A percentile compares a stretch with the other conserved stretches of the same genome.
These are phyloP conservation scores for Orthosia gracilis DNA, from an alignment of 2,888 invertebrate genomes.

Conservation along the genomic window DNA sequence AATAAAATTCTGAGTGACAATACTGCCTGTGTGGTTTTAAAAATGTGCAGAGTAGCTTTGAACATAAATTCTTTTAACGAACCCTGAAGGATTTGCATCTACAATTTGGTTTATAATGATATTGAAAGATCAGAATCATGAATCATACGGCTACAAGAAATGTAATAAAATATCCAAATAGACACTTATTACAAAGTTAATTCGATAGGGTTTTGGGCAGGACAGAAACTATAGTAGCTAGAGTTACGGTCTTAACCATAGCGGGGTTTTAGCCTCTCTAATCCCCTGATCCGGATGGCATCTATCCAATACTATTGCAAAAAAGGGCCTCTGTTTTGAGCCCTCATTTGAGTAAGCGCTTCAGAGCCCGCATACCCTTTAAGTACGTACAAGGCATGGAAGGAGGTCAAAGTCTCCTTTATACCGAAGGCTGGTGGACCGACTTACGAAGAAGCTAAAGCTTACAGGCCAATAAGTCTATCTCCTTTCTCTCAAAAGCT, in stretches of 20 bases:
- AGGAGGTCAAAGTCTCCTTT: too few relatives aligned
- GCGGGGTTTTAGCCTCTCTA: too few relatives aligned
- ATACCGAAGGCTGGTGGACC: too few relatives aligned
- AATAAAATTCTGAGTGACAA: conserved; percentile 29
- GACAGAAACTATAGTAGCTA: not conserved
- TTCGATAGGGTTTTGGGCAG: not conserved
- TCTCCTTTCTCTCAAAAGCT: too few relatives aligned
- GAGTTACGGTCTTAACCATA: not conserved
- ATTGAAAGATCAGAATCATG: not conserved
- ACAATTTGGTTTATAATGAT: not conserved
- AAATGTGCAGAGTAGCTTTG: conserved; percentile 16
- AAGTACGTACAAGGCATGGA: too few relatives aligned
- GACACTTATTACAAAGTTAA: not conserved
- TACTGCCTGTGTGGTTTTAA: conserved; percentile 8
- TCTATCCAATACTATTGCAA: too few relatives aligned
- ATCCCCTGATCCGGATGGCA: too few relatives aligned
- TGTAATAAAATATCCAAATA: not conserved
- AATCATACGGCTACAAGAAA: not conserved
- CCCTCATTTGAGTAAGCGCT: too few relatives aligned
- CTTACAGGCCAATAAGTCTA: too few relatives aligned
- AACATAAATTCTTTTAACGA: conserved; percentile 1
- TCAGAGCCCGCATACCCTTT: too few relatives aligned
- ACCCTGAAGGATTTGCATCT: not conserved
- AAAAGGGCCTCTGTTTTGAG: too few relatives aligned
- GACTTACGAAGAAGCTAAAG: too few relatives aligned